Evolutionary conservation across 2,797 vertebrate species (phyloP), one percentile per base, ranked within the genome.

Genomic region (Pseudochirops cupreus): DNA sequence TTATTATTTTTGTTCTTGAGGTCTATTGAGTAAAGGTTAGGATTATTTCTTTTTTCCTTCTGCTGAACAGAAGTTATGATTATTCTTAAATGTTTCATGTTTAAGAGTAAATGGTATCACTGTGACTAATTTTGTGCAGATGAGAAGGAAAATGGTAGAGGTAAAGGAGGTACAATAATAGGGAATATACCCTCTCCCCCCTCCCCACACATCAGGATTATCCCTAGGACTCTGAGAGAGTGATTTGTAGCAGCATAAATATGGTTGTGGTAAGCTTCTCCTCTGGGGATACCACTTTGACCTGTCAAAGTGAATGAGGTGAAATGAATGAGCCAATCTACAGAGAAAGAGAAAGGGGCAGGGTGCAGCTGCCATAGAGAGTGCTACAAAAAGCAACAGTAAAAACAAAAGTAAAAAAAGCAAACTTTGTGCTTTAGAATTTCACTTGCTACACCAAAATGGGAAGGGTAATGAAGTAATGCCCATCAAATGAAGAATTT

Each of bases 361-460:
- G n/a, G 21, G 18, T 87, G 3, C 39, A 46, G n/a, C 9, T 24
- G 9, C 74, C 74, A 46, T 11, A 39, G 0, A 46, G 18, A 21
- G 2, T 21, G n/a, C 16, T 82, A 82, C n/a, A 46, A 82, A 82
- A 74, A 18, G 18, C 5, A 46, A 50, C 11, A 93, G 50, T 28
- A 93, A 62, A 89, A 56, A 91, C 31, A 33, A 96, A 39, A 26
- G 28, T 95, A 39, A 95, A 96, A 96, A 95, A 95, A 96, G 87
- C 0, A 95, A 39, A 39, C 16, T 33, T 87, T 93, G 94, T 82
- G 94, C 13, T 54, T 96, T 67, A 87, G 55, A 46, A 94, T 95
- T 96, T 59, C 50, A 94, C 52, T 56, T 29, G 5, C 16, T 39
- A 94, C 91, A 96, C 74, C 21, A 91, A 12, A 97, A 92, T 0